Conservation (phyloP, 2,888 invertebrate species). For the Parochlus steinenii region DNA sequence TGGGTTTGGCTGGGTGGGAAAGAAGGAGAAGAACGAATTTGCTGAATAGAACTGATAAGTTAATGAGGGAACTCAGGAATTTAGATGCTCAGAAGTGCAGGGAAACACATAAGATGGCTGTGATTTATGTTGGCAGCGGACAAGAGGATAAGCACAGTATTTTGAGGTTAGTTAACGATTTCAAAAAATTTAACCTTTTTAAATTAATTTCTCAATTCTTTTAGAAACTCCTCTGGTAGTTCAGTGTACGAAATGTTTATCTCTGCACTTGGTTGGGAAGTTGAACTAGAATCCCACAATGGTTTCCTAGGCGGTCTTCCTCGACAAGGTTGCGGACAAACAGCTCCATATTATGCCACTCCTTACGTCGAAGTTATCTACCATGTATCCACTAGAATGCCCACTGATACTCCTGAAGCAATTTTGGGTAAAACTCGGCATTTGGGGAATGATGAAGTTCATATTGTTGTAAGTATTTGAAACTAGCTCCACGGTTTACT, state of each 20-base stretch:
- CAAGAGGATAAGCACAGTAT: conserved; percentile 96
- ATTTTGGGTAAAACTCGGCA: conserved; percentile 86
- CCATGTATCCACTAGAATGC: conserved; percentile 96
- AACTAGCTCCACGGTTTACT: too few relatives aligned
- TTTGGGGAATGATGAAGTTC: conserved; percentile 95
- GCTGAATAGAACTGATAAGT: conserved; percentile 70
- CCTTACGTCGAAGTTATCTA: conserved; percentile 89
- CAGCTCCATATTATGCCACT: conserved; percentile 89
- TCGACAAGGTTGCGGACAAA: conserved; percentile 74
- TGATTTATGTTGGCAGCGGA: conserved; percentile 94
- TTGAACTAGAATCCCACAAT: conserved; percentile 85
- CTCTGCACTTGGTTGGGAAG: conserved; percentile 47
- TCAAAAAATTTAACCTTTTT: neutral
- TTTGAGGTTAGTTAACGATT: conserved; percentile 20
- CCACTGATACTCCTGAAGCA: conserved; percentile 72
- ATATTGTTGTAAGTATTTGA: too few relatives aligned
- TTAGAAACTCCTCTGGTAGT: conserved; percentile 81
- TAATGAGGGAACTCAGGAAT: conserved; percentile 80
- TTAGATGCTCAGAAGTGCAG: conserved; percentile 82
- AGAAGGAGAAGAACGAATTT: conserved; percentile 70
- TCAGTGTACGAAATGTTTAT: conserved; percentile 79
- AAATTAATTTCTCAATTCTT: conserved; percentile 14
- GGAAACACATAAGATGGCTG: conserved; percentile 91
- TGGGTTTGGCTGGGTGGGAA: conserved; percentile 83
- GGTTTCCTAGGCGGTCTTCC: conserved; percentile 91